phyloP scores from a whole-genome alignment of 2,113 vertebrate species.

The Cheilinus undulatus region DNA sequence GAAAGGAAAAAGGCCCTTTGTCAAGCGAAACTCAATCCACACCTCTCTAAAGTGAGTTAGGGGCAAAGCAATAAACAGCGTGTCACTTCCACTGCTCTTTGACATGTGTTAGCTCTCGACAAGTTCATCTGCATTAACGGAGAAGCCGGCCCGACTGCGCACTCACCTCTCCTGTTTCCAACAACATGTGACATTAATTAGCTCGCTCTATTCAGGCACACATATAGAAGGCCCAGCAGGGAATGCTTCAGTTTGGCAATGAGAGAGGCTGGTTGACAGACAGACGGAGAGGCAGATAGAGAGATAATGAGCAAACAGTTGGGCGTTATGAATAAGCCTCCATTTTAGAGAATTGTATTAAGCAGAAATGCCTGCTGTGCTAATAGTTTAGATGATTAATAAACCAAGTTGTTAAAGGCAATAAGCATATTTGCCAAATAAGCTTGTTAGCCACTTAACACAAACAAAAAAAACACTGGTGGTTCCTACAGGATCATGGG shows the following conservation, averaged over 20 bases:
- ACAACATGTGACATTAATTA: conserved; percentile 61
- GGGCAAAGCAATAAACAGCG: conserved; percentile 66
- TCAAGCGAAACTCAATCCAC: conserved; percentile 46
- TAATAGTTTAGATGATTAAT: neutral
- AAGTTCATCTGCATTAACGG: conserved; percentile 36
- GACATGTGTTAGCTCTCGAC: conserved; percentile 40
- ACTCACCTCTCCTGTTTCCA: neutral
- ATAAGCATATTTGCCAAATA: conserved; percentile 43
- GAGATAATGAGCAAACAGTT: conserved; percentile 40
- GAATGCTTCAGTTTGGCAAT: neutral
- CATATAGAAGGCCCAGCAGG: conserved; percentile 44
- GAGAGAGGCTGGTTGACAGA: conserved; percentile 31
- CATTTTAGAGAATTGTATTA: conserved; percentile 14
- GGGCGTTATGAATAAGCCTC: conserved; percentile 13
- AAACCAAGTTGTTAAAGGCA: conserved; percentile 37
- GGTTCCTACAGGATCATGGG: conserved; percentile 16
- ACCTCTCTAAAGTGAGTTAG: conserved; percentile 38
- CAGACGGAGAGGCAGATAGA: conserved; percentile 1
- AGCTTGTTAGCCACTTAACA: conserved; percentile 38
- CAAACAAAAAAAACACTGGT: conserved; percentile 30
- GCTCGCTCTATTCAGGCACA: conserved; percentile 34
- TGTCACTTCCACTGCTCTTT: conserved; percentile 61
- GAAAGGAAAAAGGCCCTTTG: conserved; percentile 49
- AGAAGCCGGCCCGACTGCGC: neutral
- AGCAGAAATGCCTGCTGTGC: conserved; percentile 29